Percentiles rank a stretch among this genome's conserved stretches.
These are phyloP conservation scores for Crambe crambe DNA, from an alignment of 37 sponge, comb jelly and placozoan genomes.

Conservation along the genomic window DNA sequence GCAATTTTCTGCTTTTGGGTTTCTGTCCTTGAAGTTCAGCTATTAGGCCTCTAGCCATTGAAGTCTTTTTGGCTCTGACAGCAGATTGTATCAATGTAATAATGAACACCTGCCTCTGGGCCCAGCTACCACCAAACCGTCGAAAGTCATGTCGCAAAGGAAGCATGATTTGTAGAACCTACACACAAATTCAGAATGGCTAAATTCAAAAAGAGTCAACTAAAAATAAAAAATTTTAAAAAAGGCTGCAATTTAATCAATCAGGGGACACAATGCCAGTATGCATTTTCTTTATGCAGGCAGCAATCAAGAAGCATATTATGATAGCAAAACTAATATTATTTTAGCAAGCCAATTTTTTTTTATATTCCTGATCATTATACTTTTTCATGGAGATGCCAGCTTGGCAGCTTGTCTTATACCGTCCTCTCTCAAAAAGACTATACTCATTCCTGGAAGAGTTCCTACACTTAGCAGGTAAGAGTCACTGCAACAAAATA, in stretches of 20 bases:
- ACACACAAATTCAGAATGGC: too few relatives aligned
- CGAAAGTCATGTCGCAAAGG: conserved; percentile 64
- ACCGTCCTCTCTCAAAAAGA: too few relatives aligned
- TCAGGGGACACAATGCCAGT: background rate
- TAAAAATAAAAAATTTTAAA: background rate
- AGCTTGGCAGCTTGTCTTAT: too few relatives aligned
- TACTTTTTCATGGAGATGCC: too few relatives aligned
- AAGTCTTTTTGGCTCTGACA: conserved; percentile 51
- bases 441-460: too few relatives aligned
- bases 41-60: conserved; percentile 52
- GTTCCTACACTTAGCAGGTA: too few relatives aligned
- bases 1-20: background rate
- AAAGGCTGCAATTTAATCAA: background rate
- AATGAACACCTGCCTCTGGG: conserved; percentile 81
- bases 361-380: too few relatives aligned
- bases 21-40: conserved; percentile 69
- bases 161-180: conserved; percentile 72
- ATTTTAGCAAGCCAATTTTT: too few relatives aligned
- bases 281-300: background rate
- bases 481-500: too few relatives aligned
- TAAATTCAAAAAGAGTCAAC: background rate
- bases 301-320: background rate
- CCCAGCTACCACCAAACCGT: conserved; percentile 81
- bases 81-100: conserved; percentile 80
- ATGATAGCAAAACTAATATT: too few relatives aligned